Base-by-base conservation (phyloP, 2,888 invertebrate genomes). In the Lathronympha strigana region DNA sequence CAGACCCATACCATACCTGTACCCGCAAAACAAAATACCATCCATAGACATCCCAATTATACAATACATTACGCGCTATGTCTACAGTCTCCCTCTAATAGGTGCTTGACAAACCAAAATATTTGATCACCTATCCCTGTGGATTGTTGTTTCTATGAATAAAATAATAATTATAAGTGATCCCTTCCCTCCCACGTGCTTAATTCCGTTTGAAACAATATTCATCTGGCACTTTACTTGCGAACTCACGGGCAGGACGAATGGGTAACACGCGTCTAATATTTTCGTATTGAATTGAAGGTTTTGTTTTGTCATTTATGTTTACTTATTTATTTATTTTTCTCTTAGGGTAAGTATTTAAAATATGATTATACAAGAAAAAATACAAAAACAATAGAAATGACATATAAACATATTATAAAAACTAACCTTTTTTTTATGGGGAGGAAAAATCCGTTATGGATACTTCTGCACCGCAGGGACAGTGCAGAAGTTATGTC, bases 141-240 rank as follows among this genome's bases (percentile, higher is more conserved):
- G 90, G 90, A 87, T 81, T 88, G 87, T 88, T 90, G 83, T 91
- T 92, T 88, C 92, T 92, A 92, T 92, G 92, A 92, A 92, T 92
- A 92, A 92, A 92, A 92, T 92, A 92, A 92, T 92, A 92, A 92
- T 92, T 92, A 92, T 91, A 91, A 90, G 90, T 92, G 90, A 88
- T 90, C 88, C 80, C 79, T 78, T 77, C 85, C 84, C 86, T 80
- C 76, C 73, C 77, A 83, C 89, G 91, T 87, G 88, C 86, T 84
- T 91, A 88, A 91, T 91, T 90, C 90, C 87, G 87, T 89, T 90
- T 90, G 89, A 91, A 91, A 91, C 87, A 91, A 91, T 91, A 90
- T 90, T 88, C 90, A 90, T 90, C 88, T 90, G 86, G 82, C 84
- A 83, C 87, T 87, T 85, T 86, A 79, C 78, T 82, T 69, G 67